A percentile compares a stretch with the other conserved stretches of the same genome.
These are phyloP conservation scores for Helogale parvula DNA, from an alignment of 2,113 vertebrate genomes.

Conservation along the genomic window DNA sequence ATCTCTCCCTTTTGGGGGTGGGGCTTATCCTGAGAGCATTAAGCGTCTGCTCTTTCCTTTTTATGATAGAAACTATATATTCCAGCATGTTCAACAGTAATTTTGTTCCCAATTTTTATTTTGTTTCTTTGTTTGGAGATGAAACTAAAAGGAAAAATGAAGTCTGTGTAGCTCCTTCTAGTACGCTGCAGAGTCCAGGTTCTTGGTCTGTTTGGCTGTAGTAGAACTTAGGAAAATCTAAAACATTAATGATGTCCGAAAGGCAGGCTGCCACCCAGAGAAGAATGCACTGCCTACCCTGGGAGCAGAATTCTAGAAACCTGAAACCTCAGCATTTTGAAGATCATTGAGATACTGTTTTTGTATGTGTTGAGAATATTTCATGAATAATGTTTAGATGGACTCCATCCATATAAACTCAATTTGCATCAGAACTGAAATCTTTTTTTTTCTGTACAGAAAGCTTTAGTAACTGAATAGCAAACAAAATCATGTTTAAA, in stretches of 20 bases:
- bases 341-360: constrained; percentile 42
- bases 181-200: neutral
- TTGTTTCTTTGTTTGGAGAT: constrained; percentile 33
- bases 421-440: neutral
- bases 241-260: constrained; percentile 42
- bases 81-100: neutral
- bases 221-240: constrained; percentile 49
- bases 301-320: constrained; percentile 23
- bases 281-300: neutral
- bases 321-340: constrained; percentile 51
- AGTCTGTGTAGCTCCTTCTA: constrained; percentile 13
- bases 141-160: constrained; percentile 23
- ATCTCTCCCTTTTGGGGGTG: neutral
- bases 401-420: neutral
- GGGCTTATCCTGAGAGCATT: neutral
- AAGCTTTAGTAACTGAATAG: neutral
- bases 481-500: constrained; percentile 11
- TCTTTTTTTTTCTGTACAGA: neutral
- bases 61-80: neutral
- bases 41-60: neutral
- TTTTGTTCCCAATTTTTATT: constrained; percentile 17
- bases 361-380: constrained; percentile 55
- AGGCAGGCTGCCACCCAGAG: neutral
- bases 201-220: constrained; percentile 10
- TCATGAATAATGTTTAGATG: constrained; percentile 36